Evolutionary conservation across 2,113 vertebrate species (phyloP).

Genomic region (Pitta sordida): DNA sequence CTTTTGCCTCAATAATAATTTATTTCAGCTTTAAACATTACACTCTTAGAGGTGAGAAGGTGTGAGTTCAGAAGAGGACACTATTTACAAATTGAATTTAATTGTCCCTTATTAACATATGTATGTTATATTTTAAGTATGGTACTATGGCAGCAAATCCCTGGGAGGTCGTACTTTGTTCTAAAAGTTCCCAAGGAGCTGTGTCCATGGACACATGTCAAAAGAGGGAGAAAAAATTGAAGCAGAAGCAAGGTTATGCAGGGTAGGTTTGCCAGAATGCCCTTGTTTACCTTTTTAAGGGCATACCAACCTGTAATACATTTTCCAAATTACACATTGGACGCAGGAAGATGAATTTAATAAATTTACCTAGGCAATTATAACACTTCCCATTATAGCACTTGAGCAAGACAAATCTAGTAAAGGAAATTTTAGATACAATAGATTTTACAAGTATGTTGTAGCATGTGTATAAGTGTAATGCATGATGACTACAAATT

Average conservation of each 20-base stretch:
- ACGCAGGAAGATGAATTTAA: not conserved
- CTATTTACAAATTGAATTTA: not conserved
- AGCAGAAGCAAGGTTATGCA: not conserved
- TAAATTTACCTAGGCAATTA: not conserved
- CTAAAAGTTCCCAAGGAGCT: not conserved
- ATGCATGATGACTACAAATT: not conserved
- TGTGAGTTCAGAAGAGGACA: not conserved
- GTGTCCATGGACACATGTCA: not conserved
- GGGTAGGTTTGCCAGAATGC: not conserved
- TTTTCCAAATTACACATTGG: not conserved
- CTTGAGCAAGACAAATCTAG: not conserved
- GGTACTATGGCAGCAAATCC: not conserved
- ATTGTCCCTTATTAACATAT: not conserved
- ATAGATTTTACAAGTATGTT: not conserved
- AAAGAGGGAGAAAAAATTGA: rapidly evolving
- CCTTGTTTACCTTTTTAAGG: not conserved
- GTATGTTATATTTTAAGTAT: not conserved
- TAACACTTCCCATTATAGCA: not conserved
- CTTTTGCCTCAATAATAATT: not conserved
- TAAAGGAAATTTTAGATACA: not conserved
- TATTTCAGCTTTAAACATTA: not conserved
- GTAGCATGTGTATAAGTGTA: not conserved
- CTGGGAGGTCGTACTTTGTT: not conserved
- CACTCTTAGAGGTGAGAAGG: not conserved
- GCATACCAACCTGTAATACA: not conserved